These are phyloP conservation scores for Tadarida brasiliensis DNA, from an alignment of 2,797 vertebrate species.

Conservation along the genomic window DNA sequence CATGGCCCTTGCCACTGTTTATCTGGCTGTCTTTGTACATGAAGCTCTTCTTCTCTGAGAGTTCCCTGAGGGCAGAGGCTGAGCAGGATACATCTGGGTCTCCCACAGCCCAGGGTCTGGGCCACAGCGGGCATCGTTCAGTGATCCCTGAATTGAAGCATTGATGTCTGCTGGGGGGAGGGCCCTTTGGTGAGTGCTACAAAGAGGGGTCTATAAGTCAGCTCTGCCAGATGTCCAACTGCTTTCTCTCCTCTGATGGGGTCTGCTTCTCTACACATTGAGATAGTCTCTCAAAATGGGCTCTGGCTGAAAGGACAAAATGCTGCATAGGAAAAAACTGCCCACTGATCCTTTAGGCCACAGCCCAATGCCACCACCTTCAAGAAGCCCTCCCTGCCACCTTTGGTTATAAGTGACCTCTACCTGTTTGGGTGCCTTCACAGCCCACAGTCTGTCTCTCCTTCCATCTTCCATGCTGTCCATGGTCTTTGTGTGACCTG, in stretches of 20 bases:
- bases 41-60: conserved; percentile 78
- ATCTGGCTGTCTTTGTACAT: conserved; percentile 76
- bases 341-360: conserved; percentile 8
- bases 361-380: not conserved
- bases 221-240: conserved; percentile 81
- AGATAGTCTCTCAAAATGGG: conserved; percentile 63
- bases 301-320: conserved; percentile 50
- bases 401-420: not conserved
- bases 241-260: conserved; percentile 66
- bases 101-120: conserved; percentile 63
- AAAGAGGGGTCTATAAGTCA: conserved; percentile 81
- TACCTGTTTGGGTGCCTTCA: not conserved
- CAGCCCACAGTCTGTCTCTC: not conserved
- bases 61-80: conserved; percentile 76
- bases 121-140: conserved; percentile 79
- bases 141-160: conserved; percentile 80
- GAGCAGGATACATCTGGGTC: conserved; percentile 80
- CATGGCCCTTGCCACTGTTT: conserved; percentile 58
- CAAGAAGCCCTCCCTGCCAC: not conserved
- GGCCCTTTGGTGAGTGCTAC: conserved; percentile 75
- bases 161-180: conserved; percentile 80
- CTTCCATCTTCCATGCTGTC: not conserved
- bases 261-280: conserved; percentile 67
- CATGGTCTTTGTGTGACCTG: not conserved
- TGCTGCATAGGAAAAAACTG: not conserved